Percentiles rank a stretch among this genome's conserved stretches.
phyloP scores from a whole-genome alignment of 2,113 vertebrate species.

The Halcyon senegalensis region DNA sequence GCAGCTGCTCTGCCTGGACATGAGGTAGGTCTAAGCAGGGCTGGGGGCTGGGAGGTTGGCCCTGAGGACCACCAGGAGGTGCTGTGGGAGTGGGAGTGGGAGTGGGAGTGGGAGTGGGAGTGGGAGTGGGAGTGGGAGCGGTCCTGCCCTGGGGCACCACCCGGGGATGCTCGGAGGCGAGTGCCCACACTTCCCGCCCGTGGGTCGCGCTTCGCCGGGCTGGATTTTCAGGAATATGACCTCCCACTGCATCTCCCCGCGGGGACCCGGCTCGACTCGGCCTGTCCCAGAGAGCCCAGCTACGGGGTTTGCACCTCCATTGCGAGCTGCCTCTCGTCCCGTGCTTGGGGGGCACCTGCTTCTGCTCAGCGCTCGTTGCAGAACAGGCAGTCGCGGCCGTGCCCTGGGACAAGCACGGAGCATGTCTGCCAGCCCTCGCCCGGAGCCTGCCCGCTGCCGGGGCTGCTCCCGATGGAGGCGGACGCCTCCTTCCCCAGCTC shows the following conservation, averaged over 20 bases:
- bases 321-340: background rate
- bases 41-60: background rate
- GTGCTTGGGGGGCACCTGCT: rapidly evolving
- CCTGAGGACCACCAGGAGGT: background rate
- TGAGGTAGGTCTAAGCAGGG: constrained; percentile 24
- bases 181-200: rapidly evolving
- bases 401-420: rapidly evolving
- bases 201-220: background rate
- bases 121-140: too few relatives aligned
- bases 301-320: background rate
- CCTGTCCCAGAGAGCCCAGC: background rate
- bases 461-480: background rate
- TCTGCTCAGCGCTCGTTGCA: background rate
- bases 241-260: rapidly evolving
- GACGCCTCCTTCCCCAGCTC: background rate
- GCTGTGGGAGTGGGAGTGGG: too few relatives aligned
- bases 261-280: background rate
- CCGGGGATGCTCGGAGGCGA: background rate
- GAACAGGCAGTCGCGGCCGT: rapidly evolving
- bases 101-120: too few relatives aligned
- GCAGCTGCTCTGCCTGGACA: background rate
- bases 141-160: background rate
- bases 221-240: background rate
- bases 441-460: background rate
- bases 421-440: rapidly evolving